Conservation (phyloP, 1,140 invertebrate genomes). For the Trichomalopsis sarcophagae region DNA sequence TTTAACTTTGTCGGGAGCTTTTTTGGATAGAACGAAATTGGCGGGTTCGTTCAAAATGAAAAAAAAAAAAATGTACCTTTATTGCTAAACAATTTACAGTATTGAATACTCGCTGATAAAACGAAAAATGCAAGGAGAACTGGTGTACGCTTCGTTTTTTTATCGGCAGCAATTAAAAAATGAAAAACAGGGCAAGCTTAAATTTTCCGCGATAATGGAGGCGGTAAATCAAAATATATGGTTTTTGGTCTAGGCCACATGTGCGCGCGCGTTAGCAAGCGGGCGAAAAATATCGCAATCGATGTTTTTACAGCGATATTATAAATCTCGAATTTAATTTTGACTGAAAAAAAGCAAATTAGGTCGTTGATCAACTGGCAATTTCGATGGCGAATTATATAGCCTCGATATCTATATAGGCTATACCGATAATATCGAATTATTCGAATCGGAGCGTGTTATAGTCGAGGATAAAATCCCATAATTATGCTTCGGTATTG, state of each 20-base stretch:
- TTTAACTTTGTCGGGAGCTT: no score
- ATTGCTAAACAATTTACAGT: neutral
- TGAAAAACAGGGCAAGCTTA: neutral
- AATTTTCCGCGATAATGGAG: neutral
- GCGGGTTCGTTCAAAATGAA: no score
- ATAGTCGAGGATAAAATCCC: no score
- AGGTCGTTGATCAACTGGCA: no score
- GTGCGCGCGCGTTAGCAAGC: neutral
- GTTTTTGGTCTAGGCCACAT: neutral
- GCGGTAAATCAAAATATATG: neutral
- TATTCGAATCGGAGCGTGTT: no score
- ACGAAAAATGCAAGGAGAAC: no score
- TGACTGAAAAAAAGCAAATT: neutral
- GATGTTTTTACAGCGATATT: neutral
- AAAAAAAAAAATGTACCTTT: no score
- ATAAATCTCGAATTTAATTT: neutral
- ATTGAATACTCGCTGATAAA: neutral
- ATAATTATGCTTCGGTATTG: no score
- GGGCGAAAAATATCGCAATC: neutral
- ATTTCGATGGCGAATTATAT: no score
- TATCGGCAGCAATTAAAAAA: constrained; percentile 11
- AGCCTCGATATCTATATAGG: no score
- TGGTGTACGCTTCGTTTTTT: neutral
- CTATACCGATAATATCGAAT: no score
- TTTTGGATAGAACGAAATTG: no score